Conservation (phyloP, 2,113 vertebrate species). For the Telmatochromis sp. region DNA sequence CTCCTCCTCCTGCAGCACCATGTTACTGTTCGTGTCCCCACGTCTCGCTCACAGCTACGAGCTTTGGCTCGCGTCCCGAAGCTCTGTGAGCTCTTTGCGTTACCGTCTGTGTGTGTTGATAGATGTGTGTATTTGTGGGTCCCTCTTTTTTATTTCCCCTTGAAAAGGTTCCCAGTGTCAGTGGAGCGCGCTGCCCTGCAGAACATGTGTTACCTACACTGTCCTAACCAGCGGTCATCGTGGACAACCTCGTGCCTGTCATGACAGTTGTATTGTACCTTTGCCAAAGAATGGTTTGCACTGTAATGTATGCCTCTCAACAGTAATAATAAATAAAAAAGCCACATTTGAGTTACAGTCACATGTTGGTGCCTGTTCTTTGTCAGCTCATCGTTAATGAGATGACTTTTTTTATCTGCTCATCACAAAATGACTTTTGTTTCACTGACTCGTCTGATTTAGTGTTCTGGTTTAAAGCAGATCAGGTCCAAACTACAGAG, state of each 20-base stretch:
- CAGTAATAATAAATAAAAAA: conserved; percentile 66
- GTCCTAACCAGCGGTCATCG: conserved; percentile 39
- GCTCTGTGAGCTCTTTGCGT: conserved; percentile 23
- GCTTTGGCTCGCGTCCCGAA: not conserved
- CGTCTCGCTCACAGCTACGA: not conserved
- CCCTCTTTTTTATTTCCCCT: not conserved
- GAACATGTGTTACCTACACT: conserved; percentile 56
- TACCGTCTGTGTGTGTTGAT: not conserved
- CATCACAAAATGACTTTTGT: not conserved
- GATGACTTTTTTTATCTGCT: rapidly evolving
- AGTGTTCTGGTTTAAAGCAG: not conserved
- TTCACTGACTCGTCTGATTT: rapidly evolving
- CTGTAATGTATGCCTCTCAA: conserved; percentile 75
- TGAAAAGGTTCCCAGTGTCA: conserved; percentile 24
- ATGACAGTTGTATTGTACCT: conserved; percentile 71
- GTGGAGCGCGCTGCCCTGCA: conserved; percentile 65
- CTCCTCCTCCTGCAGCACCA: not conserved
- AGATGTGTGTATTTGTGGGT: not conserved
- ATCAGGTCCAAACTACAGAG: not conserved
- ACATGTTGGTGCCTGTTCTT: conserved; percentile 6
- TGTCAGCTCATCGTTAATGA: not conserved
- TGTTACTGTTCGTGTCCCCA: not conserved
- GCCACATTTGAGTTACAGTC: conserved; percentile 55
- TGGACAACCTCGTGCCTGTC: conserved; percentile 47
- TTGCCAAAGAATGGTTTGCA: conserved; percentile 81